Evolutionary conservation across 2,113 vertebrate species (phyloP), one percentile per base, ranked within the genome.

Genomic region (Elephas maximus): DNA sequence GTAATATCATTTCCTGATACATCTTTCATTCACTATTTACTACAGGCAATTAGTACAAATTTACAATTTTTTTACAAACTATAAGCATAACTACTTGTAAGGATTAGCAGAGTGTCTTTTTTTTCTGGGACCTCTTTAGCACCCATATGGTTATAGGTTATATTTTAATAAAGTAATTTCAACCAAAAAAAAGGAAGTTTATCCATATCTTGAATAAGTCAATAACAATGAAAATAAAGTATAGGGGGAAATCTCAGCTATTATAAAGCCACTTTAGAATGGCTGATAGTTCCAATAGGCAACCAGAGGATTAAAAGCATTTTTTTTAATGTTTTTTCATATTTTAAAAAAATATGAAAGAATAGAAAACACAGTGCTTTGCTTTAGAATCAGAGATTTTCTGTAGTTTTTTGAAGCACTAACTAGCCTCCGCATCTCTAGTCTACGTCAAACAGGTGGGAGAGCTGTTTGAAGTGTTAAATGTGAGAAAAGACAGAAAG

Each of bases 381-480:
- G 33, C 41, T 24, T 71, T 67, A 69, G 9, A 90, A 88, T 2
- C n/a, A 26, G 44, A 83, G 3, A 78, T 80, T 71, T 92, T 76
- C 48, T 48, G 7, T 30, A 17, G 0, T 82, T 96, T 57, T 41
- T 80, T 69, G 30, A 97, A 20, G 15, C 53, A 77, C 10, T 10
- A 84, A 73, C 45, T 9, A 53, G 45, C 17, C 81, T 4, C n/a
- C 0, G 6, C 10, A 37, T 89, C 18, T 62, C 41, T 73, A 57
- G n/a, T 26, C 14, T 76, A 7, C 71, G 62, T 63, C 88, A 45
- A 69, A 80, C 62, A 74, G 24, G 33, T 14, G 30, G 12, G 78
- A 76, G 26, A 92, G 11, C 60, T 93, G 20, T 76, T 82, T n/a
- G 20, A 93, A 84, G n/a, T 94, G 85, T 83, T 93, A 95, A 96